Percentiles rank a stretch among this genome's conserved stretches.
Conservation (phyloP, 2,113 vertebrate species). For the Lagopus muta region DNA sequence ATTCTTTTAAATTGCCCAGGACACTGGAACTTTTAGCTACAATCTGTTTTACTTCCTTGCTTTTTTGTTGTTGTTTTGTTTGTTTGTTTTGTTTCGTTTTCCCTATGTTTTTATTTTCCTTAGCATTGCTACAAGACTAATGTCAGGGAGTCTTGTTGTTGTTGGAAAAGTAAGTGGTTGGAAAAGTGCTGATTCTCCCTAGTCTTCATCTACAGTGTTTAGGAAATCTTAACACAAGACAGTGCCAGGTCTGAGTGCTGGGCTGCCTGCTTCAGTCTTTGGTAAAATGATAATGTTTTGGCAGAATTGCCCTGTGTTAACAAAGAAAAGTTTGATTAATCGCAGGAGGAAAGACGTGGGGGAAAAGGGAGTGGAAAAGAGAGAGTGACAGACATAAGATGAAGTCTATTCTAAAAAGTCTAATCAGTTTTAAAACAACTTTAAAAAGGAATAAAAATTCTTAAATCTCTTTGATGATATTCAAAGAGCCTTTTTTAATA, state of each 20-base stretch:
- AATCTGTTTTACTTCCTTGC: not conserved
- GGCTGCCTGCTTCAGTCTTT: conserved; percentile 30
- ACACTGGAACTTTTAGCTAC: conserved; percentile 1
- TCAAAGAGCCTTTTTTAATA: conserved; percentile 79
- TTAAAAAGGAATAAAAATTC: conserved; percentile 81
- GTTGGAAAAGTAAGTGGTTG: conserved; percentile 40
- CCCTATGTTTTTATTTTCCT: not conserved
- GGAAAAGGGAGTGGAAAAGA: not conserved
- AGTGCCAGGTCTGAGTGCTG: conserved; percentile 58
- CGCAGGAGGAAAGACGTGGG: not conserved
- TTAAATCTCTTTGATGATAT: conserved; percentile 82
- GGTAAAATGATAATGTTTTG: conserved; percentile 47
- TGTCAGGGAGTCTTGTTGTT: conserved; percentile 37
- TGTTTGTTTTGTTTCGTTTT: too few species aligned
- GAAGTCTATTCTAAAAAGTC: conserved; percentile 44
- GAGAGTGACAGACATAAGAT: not conserved
- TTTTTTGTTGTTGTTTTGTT: too few species aligned
- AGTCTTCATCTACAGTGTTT: not conserved
- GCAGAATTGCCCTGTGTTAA: conserved; percentile 47
- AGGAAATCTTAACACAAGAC: conserved; percentile 20
- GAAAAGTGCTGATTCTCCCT: conserved; percentile 66
- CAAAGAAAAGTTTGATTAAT: conserved; percentile 56
- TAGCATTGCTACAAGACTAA: not conserved
- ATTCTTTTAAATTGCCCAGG: not conserved
- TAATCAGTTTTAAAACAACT: conserved; percentile 73